Evolutionary conservation across 2,888 invertebrate species (phyloP).

Genomic region (Chelonus formosanus): DNA sequence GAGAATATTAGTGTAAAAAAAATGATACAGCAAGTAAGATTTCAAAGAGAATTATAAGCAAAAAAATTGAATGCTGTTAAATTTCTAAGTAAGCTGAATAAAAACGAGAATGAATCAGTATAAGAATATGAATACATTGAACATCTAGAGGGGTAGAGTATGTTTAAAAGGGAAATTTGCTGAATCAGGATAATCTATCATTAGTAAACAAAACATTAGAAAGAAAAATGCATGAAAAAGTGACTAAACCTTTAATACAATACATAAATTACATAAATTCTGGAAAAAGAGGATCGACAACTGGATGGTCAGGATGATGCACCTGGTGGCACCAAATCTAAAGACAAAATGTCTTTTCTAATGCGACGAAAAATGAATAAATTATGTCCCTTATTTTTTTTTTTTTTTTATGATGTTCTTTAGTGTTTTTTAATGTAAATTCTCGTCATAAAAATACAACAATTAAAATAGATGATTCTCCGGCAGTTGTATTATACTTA

Average conservation of each 20-base stretch:
- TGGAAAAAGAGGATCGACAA: too few relatives aligned
- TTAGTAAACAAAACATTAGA: constrained; percentile 58
- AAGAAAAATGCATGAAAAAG: constrained; percentile 47
- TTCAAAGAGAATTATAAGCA: too few relatives aligned
- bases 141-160: too few relatives aligned
- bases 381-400: neutral
- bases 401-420: neutral
- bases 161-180: constrained; percentile 26
- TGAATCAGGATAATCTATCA: constrained; percentile 56
- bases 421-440: neutral
- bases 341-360: neutral
- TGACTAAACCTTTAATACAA: constrained; percentile 42
- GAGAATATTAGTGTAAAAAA: too few relatives aligned
- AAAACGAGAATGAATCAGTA: constrained; percentile 27
- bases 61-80: too few relatives aligned
- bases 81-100: neutral
- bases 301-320: constrained; percentile 14
- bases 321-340: constrained; percentile 34
- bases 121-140: neutral
- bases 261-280: too few relatives aligned
- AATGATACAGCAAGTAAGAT: too few relatives aligned
- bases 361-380: neutral
- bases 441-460: constrained; percentile 11
- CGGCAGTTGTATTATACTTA: constrained; percentile 8
- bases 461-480: constrained; percentile 30